Conservation (phyloP, 2,888 invertebrate species). For the Apomyelois bistriatella region DNA sequence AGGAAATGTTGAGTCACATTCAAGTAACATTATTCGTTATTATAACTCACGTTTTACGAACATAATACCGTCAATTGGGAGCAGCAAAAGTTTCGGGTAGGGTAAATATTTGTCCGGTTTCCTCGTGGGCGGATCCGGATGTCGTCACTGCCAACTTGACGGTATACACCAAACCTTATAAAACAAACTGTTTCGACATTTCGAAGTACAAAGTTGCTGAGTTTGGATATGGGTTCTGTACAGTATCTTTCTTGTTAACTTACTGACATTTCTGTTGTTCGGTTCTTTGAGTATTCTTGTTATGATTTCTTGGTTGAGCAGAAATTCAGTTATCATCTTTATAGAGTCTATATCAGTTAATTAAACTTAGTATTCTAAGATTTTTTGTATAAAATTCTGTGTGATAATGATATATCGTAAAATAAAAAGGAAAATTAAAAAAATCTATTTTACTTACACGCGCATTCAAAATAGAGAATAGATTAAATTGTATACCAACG, state of each 20-base stretch:
- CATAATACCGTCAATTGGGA: slow-evolving; percentile 7
- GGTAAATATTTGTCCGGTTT: slow-evolving; percentile 36
- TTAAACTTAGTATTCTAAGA: too few relatives aligned
- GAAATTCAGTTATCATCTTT: too few relatives aligned
- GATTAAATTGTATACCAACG: not conserved
- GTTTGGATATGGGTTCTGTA: slow-evolving; percentile 18
- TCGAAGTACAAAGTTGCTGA: slow-evolving; percentile 36
- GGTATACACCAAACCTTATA: slow-evolving; percentile 39
- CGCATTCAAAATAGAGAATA: too few relatives aligned
- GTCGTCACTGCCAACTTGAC: slow-evolving; percentile 28
- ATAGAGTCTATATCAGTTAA: too few relatives aligned
- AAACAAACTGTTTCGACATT: slow-evolving; percentile 52
- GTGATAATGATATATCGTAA: too few relatives aligned
- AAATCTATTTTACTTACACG: too few relatives aligned
- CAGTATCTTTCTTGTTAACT: slow-evolving; percentile 19
- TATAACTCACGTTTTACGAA: slow-evolving; percentile 4
- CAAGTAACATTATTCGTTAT: not conserved
- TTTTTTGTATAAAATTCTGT: too few relatives aligned
- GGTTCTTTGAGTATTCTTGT: slow-evolving; percentile 16
- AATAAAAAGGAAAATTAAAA: too few relatives aligned
- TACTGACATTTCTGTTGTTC: slow-evolving; percentile 17
- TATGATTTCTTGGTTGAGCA: not conserved
- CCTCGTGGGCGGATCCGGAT: slow-evolving; percentile 32
- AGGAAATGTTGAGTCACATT: not conserved
- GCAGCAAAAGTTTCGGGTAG: slow-evolving; percentile 10